Conservation (phyloP, 2,888 invertebrate genomes). For the Acrocyrtus sp. region DNA sequence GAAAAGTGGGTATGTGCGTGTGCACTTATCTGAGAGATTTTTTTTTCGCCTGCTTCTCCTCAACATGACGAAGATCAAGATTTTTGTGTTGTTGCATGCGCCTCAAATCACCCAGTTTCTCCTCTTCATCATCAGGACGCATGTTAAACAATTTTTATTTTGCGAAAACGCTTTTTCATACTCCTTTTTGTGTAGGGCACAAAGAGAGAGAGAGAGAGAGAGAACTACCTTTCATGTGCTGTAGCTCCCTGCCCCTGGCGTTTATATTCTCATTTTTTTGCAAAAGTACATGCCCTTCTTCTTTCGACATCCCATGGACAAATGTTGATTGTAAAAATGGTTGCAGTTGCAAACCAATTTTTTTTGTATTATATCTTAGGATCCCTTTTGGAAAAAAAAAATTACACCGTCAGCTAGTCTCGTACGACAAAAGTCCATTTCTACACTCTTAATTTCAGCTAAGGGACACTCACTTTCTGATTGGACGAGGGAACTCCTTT, state of each 20-base stretch:
- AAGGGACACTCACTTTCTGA: neutral
- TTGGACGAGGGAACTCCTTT: no score
- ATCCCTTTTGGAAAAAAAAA: no score
- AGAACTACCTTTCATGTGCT: slow-evolving; percentile 7
- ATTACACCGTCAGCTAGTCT: neutral
- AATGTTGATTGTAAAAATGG: slow-evolving; percentile 48
- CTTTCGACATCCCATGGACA: slow-evolving; percentile 58
- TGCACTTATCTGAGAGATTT: no score
- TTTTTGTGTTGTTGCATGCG: neutral
- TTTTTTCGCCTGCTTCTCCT: no score
- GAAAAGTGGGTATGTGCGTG: no score
- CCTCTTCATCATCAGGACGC: neutral
- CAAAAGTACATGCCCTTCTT: slow-evolving; percentile 48
- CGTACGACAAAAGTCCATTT: neutral
- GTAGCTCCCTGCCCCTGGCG: slow-evolving; percentile 48
- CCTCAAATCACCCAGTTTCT: slow-evolving; percentile 46
- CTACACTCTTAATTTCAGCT: neutral
- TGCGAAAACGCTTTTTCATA: slow-evolving; percentile 5
- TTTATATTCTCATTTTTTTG: no score
- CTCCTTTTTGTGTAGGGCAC: neutral
- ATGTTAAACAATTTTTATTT: neutral
- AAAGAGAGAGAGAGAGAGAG: neutral
- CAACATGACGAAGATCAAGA: no score
- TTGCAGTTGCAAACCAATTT: slow-evolving; percentile 39
- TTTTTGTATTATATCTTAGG: no score